A percentile compares a stretch with the other conserved stretches of the same genome.
These are phyloP conservation scores for Phycodurus eques DNA, from an alignment of 2,113 vertebrate genomes.

Conservation along the genomic window DNA sequence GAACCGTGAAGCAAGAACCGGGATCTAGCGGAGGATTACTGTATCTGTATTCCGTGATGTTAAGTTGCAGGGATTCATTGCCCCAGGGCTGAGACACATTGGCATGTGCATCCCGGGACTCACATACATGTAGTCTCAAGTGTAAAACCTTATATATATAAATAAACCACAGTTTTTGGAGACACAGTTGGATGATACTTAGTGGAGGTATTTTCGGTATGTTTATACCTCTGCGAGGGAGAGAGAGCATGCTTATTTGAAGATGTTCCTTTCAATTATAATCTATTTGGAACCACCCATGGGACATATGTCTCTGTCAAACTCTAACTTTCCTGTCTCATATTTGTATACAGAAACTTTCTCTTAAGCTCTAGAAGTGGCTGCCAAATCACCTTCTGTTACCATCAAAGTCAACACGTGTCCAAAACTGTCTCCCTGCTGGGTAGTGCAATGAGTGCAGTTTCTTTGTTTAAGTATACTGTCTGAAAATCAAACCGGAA, in stretches of 20 bases:
- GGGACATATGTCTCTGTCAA: neutral
- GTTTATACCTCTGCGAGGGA: neutral
- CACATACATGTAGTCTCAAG: too few relatives aligned
- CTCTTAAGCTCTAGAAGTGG: neutral
- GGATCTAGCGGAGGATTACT: too few relatives aligned
- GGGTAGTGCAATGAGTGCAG: neutral
- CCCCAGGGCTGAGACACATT: too few relatives aligned
- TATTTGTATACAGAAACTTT: constrained; percentile 3
- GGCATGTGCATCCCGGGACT: too few relatives aligned
- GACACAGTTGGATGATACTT: neutral
- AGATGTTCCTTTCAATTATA: constrained; percentile 12
- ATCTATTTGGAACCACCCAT: constrained; percentile 5
- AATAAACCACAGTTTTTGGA: neutral
- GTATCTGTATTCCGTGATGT: too few relatives aligned
- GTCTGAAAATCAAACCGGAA: neutral
- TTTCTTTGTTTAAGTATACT: neutral
- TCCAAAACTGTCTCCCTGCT: neutral
- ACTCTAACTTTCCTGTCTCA: neutral
- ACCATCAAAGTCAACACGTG: constrained; percentile 14
- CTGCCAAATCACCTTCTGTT: constrained; percentile 5
- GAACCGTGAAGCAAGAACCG: too few relatives aligned
- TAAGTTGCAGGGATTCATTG: too few relatives aligned
- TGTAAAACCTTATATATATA: too few relatives aligned
- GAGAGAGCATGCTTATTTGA: constrained; percentile 13
- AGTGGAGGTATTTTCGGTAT: neutral